phyloP scores from a whole-genome alignment of 2,797 vertebrate species.

The Sciaenops ocellatus region DNA sequence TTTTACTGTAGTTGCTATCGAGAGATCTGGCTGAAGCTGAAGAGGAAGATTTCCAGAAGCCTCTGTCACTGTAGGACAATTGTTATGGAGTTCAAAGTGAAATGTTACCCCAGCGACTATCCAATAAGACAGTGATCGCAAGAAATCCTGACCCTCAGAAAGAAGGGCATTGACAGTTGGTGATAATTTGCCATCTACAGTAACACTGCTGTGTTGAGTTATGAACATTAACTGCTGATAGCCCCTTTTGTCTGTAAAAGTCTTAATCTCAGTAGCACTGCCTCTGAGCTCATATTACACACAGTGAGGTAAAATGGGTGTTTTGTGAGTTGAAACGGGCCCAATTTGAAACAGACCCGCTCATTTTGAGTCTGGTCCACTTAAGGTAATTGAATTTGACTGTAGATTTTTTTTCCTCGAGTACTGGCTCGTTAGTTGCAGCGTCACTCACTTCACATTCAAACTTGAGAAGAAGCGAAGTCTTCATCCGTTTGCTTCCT shows the following conservation, averaged over 20 bases:
- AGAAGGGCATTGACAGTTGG: conserved; percentile 55
- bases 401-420: conserved; percentile 59
- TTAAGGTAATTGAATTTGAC: conserved; percentile 84
- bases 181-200: conserved; percentile 67
- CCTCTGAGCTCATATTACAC: conserved; percentile 68
- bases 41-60: conserved; percentile 52
- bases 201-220: conserved; percentile 64
- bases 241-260: conserved; percentile 61
- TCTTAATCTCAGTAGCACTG: conserved; percentile 62
- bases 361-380: conserved; percentile 74
- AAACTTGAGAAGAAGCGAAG: conserved; percentile 45
- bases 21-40: conserved; percentile 40
- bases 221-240: conserved; percentile 62
- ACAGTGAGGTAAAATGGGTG: conserved; percentile 63
- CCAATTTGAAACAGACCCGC: conserved; percentile 76
- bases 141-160: conserved; percentile 42
- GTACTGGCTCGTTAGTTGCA: conserved; percentile 46
- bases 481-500: conserved; percentile 41
- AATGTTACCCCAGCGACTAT: conserved; percentile 38
- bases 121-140: conserved; percentile 24
- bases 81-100: conserved; percentile 59
- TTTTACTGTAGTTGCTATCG: conserved; percentile 48
- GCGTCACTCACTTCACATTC: conserved; percentile 56
- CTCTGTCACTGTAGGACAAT: conserved; percentile 39
- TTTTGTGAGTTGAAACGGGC: conserved; percentile 75